phyloP scores from a whole-genome alignment of 2,113 vertebrate species.

The Esox niger region DNA sequence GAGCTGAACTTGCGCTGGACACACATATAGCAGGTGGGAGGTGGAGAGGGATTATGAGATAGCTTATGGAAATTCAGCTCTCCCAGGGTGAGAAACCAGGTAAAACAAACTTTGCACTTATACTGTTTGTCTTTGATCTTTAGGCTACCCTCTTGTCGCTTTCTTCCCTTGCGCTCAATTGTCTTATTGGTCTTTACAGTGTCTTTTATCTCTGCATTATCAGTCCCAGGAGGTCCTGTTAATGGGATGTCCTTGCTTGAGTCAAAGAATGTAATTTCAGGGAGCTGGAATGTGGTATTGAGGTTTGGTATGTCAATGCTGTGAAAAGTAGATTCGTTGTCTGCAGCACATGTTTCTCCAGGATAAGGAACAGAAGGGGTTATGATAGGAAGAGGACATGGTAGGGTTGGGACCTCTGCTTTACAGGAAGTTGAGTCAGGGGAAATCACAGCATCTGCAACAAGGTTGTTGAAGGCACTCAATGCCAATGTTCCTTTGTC shows the following conservation, averaged over 20 bases:
- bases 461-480: constrained; percentile 64
- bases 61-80: constrained; percentile 95
- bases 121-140: constrained; percentile 86
- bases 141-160: constrained; percentile 63
- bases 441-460: constrained; percentile 35
- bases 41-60: constrained; percentile 90
- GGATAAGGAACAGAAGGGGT: constrained; percentile 56
- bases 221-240: constrained; percentile 25
- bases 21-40: constrained; percentile 97
- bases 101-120: constrained; percentile 96
- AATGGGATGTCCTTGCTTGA: constrained; percentile 66
- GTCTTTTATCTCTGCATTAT: constrained; percentile 35
- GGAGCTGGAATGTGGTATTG: constrained; percentile 76
- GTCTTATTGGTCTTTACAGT: constrained; percentile 60
- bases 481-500: constrained; percentile 61
- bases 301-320: constrained; percentile 77
- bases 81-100: constrained; percentile 87
- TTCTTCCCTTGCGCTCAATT: constrained; percentile 67
- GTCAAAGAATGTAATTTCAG: constrained; percentile 76
- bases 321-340: constrained; percentile 61
- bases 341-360: constrained; percentile 36
- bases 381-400: constrained; percentile 47
- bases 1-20: constrained; percentile 96
- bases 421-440: constrained; percentile 62
- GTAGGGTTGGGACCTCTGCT: constrained; percentile 48